Evolutionary conservation across 2,797 vertebrate species (phyloP), one percentile per base, ranked within the genome.

Genomic region (Salmo trutta): DNA sequence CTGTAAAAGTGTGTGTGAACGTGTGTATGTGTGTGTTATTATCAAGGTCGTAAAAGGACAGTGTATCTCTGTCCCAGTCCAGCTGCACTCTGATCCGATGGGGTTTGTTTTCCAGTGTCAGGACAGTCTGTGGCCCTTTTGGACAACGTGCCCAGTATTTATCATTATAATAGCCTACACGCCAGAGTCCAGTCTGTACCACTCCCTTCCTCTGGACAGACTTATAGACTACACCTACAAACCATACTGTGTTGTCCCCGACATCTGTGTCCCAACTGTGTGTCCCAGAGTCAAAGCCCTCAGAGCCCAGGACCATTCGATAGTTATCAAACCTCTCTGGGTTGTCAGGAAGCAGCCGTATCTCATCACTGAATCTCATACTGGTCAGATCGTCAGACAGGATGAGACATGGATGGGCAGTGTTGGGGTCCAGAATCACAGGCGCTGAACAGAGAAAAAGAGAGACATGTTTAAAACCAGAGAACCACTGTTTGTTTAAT

Each of bases 251-350:
- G 36, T 36, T 81, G 2, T 83, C 6, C 0, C 88, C 27, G 52
- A 92, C 88, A 53, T 89, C 78, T 1, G 90, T 87, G 15, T 93
- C 91, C 93, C 93, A 93, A 83, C 83, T 89, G 51, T 84, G 74
- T 1, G 74, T 79, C 3, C 90, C 91, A 0, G 79, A 52, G 1
- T 62, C 33, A 83, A 93, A 73, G 0, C 4, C 73, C 27, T 88
- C 71, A 0, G 0, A 29, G 16, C 80, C 87, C 69, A 94, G 74
- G 17, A 94, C 84, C 0, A 79, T 91, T 4, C 84, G 83, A 0
- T 85, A 87, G 1, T 2, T 15, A 12, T 85, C 21, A 0, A 87
- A 78, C 33, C 77, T 82, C 2, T 81, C 70, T 0, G 74, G 77
- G 6, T 14, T 64, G 15, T 79, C 2, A 0, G 73, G 75, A 31